Evolutionary conservation across 1,140 invertebrate genomes (phyloP).

Genomic region (Apis florea): DNA sequence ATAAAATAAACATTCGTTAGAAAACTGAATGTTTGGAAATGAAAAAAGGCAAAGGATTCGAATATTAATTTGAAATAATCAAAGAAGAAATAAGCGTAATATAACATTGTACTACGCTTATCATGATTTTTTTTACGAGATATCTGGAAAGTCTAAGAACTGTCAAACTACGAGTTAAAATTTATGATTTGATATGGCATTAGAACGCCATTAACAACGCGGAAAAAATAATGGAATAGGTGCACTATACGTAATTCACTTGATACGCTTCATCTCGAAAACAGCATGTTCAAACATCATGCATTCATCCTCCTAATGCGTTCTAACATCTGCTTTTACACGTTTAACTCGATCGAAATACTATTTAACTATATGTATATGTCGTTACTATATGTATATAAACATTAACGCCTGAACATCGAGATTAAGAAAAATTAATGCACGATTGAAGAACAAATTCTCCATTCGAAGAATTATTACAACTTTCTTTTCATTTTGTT

Average conservation of each 20-base stretch:
- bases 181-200: background rate
- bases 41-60: background rate
- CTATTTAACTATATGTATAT: conserved; percentile 9
- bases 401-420: conserved; percentile 14
- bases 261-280: background rate
- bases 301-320: background rate
- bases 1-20: conserved; percentile 1
- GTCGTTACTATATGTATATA: conserved; percentile 15
- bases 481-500: background rate
- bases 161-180: background rate
- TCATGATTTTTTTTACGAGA: background rate
- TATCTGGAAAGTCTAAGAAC: background rate
- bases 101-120: background rate
- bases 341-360: conserved; percentile 22
- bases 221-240: background rate
- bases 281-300: background rate
- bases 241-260: background rate
- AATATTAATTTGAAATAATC: background rate
- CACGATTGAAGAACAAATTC: background rate
- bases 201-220: background rate
- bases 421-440: conserved; percentile 10
- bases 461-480: background rate
- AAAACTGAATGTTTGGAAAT: background rate
- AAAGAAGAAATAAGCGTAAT: background rate
- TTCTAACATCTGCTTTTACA: background rate